Evolutionary conservation across 53 echinoderm and acorn worm species (phyloP), one percentile per base, ranked within the genome.

Genomic region (Pentamera pediparva): DNA sequence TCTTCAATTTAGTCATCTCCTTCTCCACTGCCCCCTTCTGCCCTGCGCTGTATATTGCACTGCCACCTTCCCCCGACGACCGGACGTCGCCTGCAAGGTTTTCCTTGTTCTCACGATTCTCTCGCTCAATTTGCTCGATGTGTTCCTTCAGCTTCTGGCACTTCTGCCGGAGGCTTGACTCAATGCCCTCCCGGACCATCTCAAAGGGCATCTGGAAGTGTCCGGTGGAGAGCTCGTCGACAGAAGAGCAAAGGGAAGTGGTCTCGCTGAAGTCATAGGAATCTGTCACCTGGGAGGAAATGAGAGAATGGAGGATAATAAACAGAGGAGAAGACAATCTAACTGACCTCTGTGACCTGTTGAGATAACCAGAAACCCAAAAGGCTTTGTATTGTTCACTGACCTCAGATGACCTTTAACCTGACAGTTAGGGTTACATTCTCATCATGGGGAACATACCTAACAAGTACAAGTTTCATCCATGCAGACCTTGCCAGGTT

Each of bases 151-250:
- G 80, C 36, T 78, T 76, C 79, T 85, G 84, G 84, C 96, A 95
- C 34, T 95, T 95, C 76, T 88, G 79, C 12, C 78, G 61, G 32
- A 95, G 79, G 49, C 88, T 95, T 33, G 71, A 81, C 62, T 95
- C 96, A 37, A 95, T 95, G 38, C 96, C 96, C 59, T 95, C 96
- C 43, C 88, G 70, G 6, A 95, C 96, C 96, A 95, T 95, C 65
- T 91, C 90, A 59, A 78, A 95, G 2, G 96, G 96, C 96, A 95
- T 95, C 78, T 95, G 96, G 79, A 90, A 95, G 76, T 95, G 96
- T 37, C 96, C 96, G 30, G 90, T 88, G 19, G 85, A 85, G 21
- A 95, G 76, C 69, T 95, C 96, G 1, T 86, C 84, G 33, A 88
- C 71, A 47, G 91, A 88, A 13, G 90, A 85, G 48, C 84, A 82